These are phyloP conservation scores for Crambe crambe DNA, from an alignment of 37 sponge, comb jelly and placozoan genomes.

Conservation along the genomic window DNA sequence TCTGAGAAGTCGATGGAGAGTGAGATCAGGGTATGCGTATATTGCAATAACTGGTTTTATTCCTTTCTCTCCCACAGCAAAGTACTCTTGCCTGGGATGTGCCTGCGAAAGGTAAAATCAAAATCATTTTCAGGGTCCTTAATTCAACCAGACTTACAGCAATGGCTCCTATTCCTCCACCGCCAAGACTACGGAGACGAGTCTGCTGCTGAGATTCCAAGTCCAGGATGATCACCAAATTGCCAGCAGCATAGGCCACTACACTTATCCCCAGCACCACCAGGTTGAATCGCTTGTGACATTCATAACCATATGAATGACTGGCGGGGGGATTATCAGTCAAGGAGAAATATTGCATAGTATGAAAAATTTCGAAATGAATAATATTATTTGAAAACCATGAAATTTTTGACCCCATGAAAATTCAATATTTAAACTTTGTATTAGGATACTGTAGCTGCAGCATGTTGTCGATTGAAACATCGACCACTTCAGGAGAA, in stretches of 20 bases:
- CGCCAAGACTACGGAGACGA: constrained; percentile 81
- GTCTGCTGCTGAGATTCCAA: constrained; percentile 65
- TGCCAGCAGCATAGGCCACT: constrained; percentile 89
- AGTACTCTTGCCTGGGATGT: constrained; percentile 81
- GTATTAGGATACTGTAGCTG: constrained; percentile 55
- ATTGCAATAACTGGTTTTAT: constrained; percentile 81
- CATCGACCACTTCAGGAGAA: constrained; percentile 41
- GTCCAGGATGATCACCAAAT: constrained; percentile 81
- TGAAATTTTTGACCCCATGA: background rate
- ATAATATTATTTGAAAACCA: background rate
- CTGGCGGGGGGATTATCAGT: constrained; percentile 12
- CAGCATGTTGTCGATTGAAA: constrained; percentile 25
- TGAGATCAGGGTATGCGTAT: constrained; percentile 85
- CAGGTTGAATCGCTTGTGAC: constrained; percentile 88
- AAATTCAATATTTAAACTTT: background rate
- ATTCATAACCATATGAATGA: constrained; percentile 98
- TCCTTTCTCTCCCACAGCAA: constrained; percentile 99
- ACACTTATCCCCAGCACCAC: constrained; percentile 70
- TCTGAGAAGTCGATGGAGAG: constrained; percentile 80
- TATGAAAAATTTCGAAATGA: background rate
- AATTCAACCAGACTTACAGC: constrained; percentile 66
- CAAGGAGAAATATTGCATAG: background rate
- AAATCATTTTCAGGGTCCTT: background rate
- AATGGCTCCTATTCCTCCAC: constrained; percentile 93
- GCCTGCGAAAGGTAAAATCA: constrained; percentile 42